phyloP scores from a whole-genome alignment of 2,888 invertebrate species.

The Holacanthella duospinosa region DNA sequence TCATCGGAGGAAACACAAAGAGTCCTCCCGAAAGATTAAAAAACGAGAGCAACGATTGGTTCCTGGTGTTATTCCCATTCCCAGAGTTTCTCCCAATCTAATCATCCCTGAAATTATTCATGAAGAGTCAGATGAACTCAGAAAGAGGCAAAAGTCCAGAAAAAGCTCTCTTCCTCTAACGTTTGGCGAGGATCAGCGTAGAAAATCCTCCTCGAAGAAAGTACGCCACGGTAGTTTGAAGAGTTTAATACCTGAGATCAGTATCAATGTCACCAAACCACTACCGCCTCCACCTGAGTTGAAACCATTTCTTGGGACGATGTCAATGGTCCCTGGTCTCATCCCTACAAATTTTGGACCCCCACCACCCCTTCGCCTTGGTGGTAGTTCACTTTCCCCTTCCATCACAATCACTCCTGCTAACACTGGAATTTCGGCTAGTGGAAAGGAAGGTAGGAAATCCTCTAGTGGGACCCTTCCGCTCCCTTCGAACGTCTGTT shows the following conservation, averaged over 20 bases:
- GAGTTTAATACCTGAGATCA: slow-evolving; percentile 24
- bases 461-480: slow-evolving; percentile 10
- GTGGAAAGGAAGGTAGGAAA: slow-evolving; percentile 13
- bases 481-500: slow-evolving; percentile 31
- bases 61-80: background rate
- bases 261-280: slow-evolving; percentile 16
- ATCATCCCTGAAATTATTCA: background rate
- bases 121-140: too few species aligned
- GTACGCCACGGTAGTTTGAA: slow-evolving; percentile 10
- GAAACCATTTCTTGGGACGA: slow-evolving; percentile 17
- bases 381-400: slow-evolving; percentile 17
- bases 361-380: slow-evolving; percentile 12
- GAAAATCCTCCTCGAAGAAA: background rate
- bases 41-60: background rate
- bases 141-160: background rate
- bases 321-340: slow-evolving; percentile 32
- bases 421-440: slow-evolving; percentile 18
- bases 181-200: background rate
- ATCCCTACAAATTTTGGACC: slow-evolving; percentile 25
- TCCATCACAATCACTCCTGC: slow-evolving; percentile 35
- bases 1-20: background rate
- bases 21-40: background rate
- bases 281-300: slow-evolving; percentile 19
- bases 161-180: background rate
- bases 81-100: background rate